These are phyloP conservation scores for Lepidurus apus DNA, from an alignment of 1,140 invertebrate species.

Conservation along the genomic window DNA sequence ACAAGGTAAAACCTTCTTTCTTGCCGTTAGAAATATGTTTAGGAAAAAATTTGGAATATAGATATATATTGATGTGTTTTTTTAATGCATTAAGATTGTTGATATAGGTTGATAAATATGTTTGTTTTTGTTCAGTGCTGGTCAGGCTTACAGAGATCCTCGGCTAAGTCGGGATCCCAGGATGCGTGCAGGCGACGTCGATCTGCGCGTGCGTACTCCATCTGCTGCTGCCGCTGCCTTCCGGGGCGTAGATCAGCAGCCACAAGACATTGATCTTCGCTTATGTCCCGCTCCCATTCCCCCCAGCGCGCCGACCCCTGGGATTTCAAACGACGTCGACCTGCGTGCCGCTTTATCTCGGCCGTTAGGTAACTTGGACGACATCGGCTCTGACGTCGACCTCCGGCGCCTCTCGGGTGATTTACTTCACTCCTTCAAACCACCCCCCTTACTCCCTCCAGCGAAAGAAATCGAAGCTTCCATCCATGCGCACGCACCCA, in stretches of 20 bases:
- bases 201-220: slow-evolving; percentile 36
- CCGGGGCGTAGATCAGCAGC: not conserved
- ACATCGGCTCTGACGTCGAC: slow-evolving; percentile 49
- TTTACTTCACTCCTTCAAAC: slow-evolving; percentile 53
- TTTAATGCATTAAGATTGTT: slow-evolving; percentile 25
- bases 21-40: not conserved
- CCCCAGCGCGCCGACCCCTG: not conserved
- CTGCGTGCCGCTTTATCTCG: slow-evolving; percentile 32
- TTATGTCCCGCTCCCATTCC: not conserved
- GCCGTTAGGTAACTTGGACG: slow-evolving; percentile 30
- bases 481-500: slow-evolving; percentile 65
- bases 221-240: slow-evolving; percentile 7
- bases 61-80: slow-evolving; percentile 29
- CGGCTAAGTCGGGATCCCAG: slow-evolving; percentile 30
- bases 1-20: slow-evolving; percentile 25
- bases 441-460: slow-evolving; percentile 68
- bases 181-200: slow-evolving; percentile 43
- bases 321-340: slow-evolving; percentile 35
- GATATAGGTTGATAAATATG: slow-evolving; percentile 23
- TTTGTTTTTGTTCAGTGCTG: slow-evolving; percentile 23
- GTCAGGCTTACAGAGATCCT: slow-evolving; percentile 35
- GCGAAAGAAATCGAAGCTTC: slow-evolving; percentile 79
- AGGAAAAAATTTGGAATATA: slow-evolving; percentile 20
- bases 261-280: slow-evolving; percentile 30
- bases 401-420: slow-evolving; percentile 60